A percentile compares a stretch with the other conserved stretches of the same genome.
These are phyloP conservation scores for Phortica okadai DNA, from an alignment of 2,888 invertebrate genomes.

Conservation along the genomic window DNA sequence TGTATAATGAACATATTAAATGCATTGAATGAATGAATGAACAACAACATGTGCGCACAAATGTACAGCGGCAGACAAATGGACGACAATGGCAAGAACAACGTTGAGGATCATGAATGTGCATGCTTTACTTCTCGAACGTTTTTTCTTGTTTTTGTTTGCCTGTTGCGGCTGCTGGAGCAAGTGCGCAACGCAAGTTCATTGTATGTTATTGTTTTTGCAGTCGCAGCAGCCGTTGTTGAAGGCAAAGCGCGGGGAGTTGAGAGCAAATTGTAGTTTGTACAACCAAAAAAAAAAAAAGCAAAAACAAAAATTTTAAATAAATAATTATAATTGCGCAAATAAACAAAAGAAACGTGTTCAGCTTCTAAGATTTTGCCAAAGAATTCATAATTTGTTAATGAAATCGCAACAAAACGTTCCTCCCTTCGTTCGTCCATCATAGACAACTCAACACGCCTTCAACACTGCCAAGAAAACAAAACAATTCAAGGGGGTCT, in stretches of 20 bases:
- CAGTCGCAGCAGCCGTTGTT: background rate
- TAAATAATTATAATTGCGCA: conserved; percentile 22
- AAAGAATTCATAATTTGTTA: background rate
- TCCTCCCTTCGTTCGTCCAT: too few relatives aligned
- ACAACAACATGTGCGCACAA: too few relatives aligned
- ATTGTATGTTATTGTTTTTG: conserved; percentile 12
- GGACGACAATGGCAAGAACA: background rate
- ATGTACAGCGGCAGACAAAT: background rate
- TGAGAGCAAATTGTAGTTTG: background rate
- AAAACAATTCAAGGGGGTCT: conserved; percentile 1
- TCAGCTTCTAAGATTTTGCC: background rate
- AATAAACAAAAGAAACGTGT: conserved; percentile 1
- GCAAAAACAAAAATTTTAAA: conserved; percentile 15
- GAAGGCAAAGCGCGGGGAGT: background rate
- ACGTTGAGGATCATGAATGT: background rate
- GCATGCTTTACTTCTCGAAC: background rate
- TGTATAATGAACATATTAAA: background rate
- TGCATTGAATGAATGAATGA: conserved; percentile 5
- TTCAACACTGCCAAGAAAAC: background rate
- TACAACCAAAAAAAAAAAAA: background rate
- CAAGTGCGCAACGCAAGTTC: conserved; percentile 16
- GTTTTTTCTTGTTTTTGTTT: background rate
- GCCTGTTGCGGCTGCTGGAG: background rate
- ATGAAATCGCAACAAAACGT: background rate
- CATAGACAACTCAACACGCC: too few relatives aligned